Conservation (phyloP, 92 coral and sea anemone species). For the Porites lobata region DNA sequence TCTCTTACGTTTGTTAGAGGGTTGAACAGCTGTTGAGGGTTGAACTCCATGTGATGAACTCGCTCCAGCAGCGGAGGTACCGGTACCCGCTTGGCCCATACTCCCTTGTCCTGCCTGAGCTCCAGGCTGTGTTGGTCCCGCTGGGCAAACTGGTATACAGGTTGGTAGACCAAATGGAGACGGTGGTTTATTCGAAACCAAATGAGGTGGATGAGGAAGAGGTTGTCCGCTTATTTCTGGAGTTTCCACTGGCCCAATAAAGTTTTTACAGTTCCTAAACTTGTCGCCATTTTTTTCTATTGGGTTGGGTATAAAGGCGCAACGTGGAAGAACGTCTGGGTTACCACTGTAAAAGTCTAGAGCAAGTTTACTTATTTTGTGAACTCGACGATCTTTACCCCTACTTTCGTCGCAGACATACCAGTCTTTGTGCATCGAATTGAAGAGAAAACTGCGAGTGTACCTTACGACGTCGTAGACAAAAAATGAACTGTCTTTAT, state of each 20-base stretch:
- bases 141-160: conserved; percentile 27
- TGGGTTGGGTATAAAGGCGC: conserved; percentile 58
- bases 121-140: background rate
- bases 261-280: conserved; percentile 39
- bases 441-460: conserved; percentile 50
- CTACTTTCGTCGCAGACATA: conserved; percentile 49
- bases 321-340: conserved; percentile 43
- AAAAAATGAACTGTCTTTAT: conserved; percentile 72
- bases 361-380: background rate
- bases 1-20: background rate
- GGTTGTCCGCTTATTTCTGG: conserved; percentile 58
- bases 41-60: background rate
- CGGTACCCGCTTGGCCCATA: background rate
- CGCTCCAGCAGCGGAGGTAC: background rate
- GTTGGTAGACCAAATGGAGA: background rate
- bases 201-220: conserved; percentile 1
- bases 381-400: background rate
- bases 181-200: background rate
- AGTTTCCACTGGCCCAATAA: conserved; percentile 8
- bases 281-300: conserved; percentile 15
- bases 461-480: conserved; percentile 61
- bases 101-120: background rate
- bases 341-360: conserved; percentile 58
- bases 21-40: background rate
- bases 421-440: conserved; percentile 71